Evolutionary conservation across 2,888 invertebrate genomes (phyloP).

Genomic region (Gortyna flavago): DNA sequence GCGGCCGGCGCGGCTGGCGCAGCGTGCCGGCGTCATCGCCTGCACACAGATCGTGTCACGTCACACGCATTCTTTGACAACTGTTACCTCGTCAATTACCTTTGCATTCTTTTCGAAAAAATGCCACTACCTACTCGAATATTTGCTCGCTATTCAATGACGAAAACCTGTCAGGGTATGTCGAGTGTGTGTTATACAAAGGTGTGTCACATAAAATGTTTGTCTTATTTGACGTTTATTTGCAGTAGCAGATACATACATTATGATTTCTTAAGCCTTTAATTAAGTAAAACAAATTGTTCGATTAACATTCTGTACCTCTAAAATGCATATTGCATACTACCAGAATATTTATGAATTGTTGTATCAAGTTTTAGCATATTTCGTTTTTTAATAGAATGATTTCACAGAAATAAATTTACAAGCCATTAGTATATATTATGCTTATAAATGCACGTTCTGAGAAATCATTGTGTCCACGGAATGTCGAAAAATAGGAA

Average conservation of each 20-base stretch:
- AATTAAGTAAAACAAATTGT: constrained; percentile 1
- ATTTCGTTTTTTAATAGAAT: not conserved
- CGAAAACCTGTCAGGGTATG: constrained; percentile 34
- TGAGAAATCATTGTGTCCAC: not conserved
- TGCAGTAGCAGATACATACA: constrained; percentile 1
- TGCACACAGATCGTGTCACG: constrained; percentile 67
- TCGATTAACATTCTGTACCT: not conserved
- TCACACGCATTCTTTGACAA: constrained; percentile 84
- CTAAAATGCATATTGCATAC: constrained; percentile 1
- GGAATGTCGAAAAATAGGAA: not conserved
- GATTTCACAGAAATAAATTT: constrained; percentile 10
- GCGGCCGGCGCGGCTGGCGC: constrained; percentile 54
- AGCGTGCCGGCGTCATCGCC: constrained; percentile 50
- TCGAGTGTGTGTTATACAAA: not conserved
- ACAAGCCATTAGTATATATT: constrained; percentile 3
- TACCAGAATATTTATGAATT: constrained; percentile 2
- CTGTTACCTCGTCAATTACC: constrained; percentile 79
- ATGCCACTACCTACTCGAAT: constrained; percentile 37
- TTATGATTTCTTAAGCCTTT: not conserved
- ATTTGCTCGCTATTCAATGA: constrained; percentile 40
- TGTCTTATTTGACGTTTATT: not conserved
- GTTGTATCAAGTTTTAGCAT: not conserved
- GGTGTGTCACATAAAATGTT: not conserved
- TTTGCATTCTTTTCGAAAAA: constrained; percentile 66
- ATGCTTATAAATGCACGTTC: not conserved